These are phyloP conservation scores for Pica pica DNA, from an alignment of 2,113 vertebrate genomes.

Conservation along the genomic window DNA sequence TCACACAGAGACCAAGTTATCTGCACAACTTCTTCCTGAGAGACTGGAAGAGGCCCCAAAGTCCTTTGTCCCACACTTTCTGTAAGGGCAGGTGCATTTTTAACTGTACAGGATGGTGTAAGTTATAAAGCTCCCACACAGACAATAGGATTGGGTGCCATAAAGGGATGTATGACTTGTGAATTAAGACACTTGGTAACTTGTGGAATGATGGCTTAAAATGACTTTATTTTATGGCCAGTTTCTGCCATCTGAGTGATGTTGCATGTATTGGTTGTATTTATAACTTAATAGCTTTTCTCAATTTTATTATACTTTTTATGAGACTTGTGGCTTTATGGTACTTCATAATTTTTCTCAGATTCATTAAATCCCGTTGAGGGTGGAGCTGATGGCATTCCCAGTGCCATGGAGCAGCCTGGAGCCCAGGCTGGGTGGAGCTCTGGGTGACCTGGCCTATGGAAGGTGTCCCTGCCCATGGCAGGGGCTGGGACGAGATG, in stretches of 20 bases:
- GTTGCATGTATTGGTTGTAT: conserved; percentile 72
- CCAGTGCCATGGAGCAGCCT: background rate
- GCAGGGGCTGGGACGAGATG: background rate
- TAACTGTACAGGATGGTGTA: background rate
- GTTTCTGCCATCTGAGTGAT: conserved; percentile 71
- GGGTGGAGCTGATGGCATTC: conserved; percentile 50
- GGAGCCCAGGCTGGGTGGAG: background rate
- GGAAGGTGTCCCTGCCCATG: background rate
- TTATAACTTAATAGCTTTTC: conserved; percentile 80
- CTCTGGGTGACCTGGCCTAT: background rate
- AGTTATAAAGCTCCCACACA: background rate
- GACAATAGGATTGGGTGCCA: background rate
- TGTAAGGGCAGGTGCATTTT: background rate
- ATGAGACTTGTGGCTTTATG: conserved; percentile 75
- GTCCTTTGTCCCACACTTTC: background rate
- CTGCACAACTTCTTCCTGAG: rapidly evolving
- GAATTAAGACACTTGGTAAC: conserved; percentile 73
- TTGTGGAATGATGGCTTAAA: conserved; percentile 49
- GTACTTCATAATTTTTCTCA: conserved; percentile 70
- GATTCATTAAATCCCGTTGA: conserved; percentile 68
- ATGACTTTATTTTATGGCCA: conserved; percentile 73
- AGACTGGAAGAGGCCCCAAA: background rate
- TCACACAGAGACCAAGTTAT: rapidly evolving
- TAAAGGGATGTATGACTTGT: conserved; percentile 45
- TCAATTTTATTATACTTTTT: conserved; percentile 77